A percentile compares a stretch with the other conserved stretches of the same genome.
phyloP scores from a whole-genome alignment of 2,113 vertebrate genomes.

The Channa argus region DNA sequence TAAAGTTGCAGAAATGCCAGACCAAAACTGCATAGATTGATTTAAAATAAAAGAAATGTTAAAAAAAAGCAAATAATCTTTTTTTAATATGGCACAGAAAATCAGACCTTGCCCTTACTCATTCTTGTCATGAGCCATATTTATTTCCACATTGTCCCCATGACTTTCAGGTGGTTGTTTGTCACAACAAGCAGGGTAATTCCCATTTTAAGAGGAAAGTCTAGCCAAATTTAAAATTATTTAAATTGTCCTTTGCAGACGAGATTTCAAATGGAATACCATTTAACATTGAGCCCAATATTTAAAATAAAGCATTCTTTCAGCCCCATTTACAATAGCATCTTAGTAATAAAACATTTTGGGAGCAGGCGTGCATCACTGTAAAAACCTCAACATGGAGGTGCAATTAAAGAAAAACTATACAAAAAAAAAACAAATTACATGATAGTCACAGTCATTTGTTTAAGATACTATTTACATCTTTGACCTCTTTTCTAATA shows the following conservation, averaged over 20 bases:
- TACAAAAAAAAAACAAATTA: slow-evolving; percentile 68
- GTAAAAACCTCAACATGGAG: slow-evolving; percentile 66
- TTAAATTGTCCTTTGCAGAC: slow-evolving; percentile 47
- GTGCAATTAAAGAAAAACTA: slow-evolving; percentile 56
- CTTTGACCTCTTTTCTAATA: slow-evolving; percentile 63
- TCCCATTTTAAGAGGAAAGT: slow-evolving; percentile 49
- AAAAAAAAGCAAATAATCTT: slow-evolving; percentile 32
- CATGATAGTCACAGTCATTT: slow-evolving; percentile 82
- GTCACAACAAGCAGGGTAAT: slow-evolving; percentile 49
- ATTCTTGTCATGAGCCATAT: slow-evolving; percentile 50
- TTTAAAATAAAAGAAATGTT: background rate
- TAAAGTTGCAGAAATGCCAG: slow-evolving; percentile 72
- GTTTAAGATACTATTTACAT: slow-evolving; percentile 77
- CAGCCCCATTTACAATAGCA: slow-evolving; percentile 49
- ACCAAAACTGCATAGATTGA: slow-evolving; percentile 82
- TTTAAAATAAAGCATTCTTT: slow-evolving; percentile 38
- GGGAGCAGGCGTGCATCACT: slow-evolving; percentile 57
- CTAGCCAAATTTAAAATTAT: no score
- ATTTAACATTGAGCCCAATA: slow-evolving; percentile 27
- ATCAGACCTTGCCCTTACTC: slow-evolving; percentile 63
- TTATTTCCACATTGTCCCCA: slow-evolving; percentile 48
- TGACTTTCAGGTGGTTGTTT: slow-evolving; percentile 44
- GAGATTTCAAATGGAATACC: slow-evolving; percentile 11
- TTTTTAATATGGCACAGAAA: slow-evolving; percentile 59
- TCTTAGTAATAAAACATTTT: slow-evolving; percentile 37